Evolutionary conservation across 2,113 vertebrate genomes (phyloP).

Genomic region (Otolemur garnettii): DNA sequence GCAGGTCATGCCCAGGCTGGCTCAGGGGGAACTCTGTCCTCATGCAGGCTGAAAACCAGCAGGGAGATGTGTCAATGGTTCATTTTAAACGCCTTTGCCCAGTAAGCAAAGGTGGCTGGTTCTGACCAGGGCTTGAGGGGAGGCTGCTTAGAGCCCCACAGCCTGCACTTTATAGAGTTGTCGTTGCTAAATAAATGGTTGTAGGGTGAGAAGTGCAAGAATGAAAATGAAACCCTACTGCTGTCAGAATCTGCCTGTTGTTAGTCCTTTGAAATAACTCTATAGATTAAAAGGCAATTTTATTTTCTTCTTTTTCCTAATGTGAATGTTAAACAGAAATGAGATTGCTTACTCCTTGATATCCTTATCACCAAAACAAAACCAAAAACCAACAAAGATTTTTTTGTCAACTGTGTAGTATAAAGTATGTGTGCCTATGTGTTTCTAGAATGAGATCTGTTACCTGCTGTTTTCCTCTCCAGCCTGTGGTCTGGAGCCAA

Average conservation of each 20-base stretch:
- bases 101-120: neutral
- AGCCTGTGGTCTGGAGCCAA: conserved; percentile 69
- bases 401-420: conserved; percentile 19
- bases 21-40: neutral
- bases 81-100: neutral
- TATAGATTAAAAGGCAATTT: neutral
- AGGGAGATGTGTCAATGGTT: neutral
- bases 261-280: conserved; percentile 31
- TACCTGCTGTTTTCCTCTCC: conserved; percentile 65
- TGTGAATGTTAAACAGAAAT: conserved; percentile 46
- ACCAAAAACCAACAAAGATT: neutral
- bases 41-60: conserved; percentile 46
- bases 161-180: conserved; percentile 17
- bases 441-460: conserved; percentile 57
- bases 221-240: conserved; percentile 22
- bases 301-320: conserved; percentile 68
- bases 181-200: conserved; percentile 38
- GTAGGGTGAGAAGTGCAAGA: neutral
- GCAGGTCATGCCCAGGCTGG: conserved; percentile 53
- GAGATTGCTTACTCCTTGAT: neutral
- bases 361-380: neutral
- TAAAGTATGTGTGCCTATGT: neutral
- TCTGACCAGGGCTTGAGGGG: neutral
- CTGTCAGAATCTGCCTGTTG: conserved; percentile 62
- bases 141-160: neutral